Conservation (phyloP, 2,113 vertebrate species). For the Ceyx cyanopectus region DNA sequence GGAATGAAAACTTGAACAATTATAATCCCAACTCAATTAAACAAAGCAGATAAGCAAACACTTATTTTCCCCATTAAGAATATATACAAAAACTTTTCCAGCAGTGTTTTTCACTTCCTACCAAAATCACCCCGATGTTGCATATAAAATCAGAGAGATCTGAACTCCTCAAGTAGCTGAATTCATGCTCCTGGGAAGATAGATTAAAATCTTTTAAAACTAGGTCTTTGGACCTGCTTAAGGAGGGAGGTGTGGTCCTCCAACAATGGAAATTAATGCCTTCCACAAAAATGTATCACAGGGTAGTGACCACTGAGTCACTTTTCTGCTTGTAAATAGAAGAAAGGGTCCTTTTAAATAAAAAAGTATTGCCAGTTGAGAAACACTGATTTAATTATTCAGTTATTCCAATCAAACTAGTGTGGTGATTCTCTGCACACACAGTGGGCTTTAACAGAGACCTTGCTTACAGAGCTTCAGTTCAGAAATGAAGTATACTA, state of each 20-base stretch:
- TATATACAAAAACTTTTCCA: background rate
- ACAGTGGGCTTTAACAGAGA: background rate
- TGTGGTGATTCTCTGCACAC: background rate
- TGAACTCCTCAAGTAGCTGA: background rate
- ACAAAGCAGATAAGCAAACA: constrained; percentile 17
- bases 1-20: constrained; percentile 27
- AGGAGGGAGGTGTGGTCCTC: background rate
- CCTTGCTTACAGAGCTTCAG: background rate
- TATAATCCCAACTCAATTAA: constrained; percentile 33
- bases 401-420: background rate
- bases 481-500: background rate
- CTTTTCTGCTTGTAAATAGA: background rate
- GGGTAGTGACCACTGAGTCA: background rate
- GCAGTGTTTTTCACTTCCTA: background rate
- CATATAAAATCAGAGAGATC: background rate
- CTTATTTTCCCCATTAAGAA: background rate
- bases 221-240: background rate
- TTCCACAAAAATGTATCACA: background rate
- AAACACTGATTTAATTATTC: background rate
- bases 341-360: background rate
- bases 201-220: background rate
- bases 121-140: background rate
- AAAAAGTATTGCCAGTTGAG: background rate
- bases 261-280: background rate
- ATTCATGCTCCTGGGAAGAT: background rate